A percentile compares a stretch with the other conserved stretches of the same genome.
These are phyloP conservation scores for Phylloscopus whistleri DNA, from an alignment of 2,113 vertebrate genomes.

Conservation along the genomic window DNA sequence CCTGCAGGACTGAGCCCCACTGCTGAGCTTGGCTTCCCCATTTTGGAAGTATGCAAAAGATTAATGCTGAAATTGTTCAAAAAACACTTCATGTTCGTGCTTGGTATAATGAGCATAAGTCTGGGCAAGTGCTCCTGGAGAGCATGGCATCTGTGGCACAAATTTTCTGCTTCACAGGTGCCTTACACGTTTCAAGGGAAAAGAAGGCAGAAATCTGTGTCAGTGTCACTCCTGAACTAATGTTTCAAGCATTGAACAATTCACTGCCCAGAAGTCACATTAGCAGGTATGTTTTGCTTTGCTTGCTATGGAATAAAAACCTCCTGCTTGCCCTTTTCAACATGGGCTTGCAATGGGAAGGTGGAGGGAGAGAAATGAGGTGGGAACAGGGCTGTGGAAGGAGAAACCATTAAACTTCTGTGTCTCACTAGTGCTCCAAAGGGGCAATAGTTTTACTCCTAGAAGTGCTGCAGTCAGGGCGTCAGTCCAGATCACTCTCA, in stretches of 20 bases:
- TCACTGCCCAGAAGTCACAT: not conserved
- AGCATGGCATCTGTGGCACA: not conserved
- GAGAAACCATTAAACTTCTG: not conserved
- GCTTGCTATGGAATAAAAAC: not conserved
- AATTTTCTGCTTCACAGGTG: not conserved
- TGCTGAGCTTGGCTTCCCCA: no score
- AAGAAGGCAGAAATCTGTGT: not conserved
- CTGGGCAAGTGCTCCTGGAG: not conserved
- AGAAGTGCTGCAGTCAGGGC: not conserved
- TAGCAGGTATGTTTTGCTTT: not conserved
- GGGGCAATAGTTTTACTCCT: not conserved
- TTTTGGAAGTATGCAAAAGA: not conserved
- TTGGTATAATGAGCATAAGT: no score
- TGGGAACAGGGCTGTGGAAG: not conserved
- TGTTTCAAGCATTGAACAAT: not conserved
- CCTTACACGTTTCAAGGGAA: not conserved
- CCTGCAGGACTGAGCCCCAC: not conserved
- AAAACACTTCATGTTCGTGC: accelerated
- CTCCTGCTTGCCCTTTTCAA: not conserved
- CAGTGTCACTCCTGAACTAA: not conserved
- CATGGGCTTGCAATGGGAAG: accelerated
- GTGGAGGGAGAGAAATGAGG: not conserved
- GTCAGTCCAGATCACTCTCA: not conserved
- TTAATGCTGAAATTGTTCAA: not conserved
- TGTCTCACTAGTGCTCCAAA: not conserved